Conservation (phyloP, 2,888 invertebrate genomes). For the Lutraria lutraria region DNA sequence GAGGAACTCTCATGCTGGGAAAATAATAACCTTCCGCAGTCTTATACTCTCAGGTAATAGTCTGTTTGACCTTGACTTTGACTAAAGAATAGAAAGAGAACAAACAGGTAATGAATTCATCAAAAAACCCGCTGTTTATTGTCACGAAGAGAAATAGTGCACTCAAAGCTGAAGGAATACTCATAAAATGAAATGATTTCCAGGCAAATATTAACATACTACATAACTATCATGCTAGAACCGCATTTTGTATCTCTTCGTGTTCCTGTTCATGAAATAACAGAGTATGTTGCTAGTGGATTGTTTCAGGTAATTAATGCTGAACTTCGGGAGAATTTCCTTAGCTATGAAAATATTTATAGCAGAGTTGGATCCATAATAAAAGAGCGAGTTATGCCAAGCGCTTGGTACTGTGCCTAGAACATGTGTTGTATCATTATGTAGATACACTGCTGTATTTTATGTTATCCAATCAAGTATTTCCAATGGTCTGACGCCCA, state of each 20-base stretch:
- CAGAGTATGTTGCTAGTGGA: neutral
- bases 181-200: slow-evolving; percentile 2
- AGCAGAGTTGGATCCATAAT: slow-evolving; percentile 3
- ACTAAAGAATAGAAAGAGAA: neutral
- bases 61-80: slow-evolving; percentile 12
- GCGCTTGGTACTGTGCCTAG: slow-evolving; percentile 7
- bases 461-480: neutral
- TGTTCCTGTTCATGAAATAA: neutral
- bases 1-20: neutral
- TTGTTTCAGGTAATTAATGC: slow-evolving; percentile 23
- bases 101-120: slow-evolving; percentile 10
- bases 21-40: neutral
- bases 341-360: neutral
- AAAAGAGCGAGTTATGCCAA: neutral
- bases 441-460: neutral
- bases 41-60: neutral
- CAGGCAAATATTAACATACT: neutral
- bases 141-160: slow-evolving; percentile 5
- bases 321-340: neutral
- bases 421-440: neutral
- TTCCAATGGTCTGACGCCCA: neutral
- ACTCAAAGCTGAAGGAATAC: neutral
- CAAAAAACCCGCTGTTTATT: slow-evolving; percentile 16
- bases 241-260: neutral
- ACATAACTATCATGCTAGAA: neutral